Evolutionary conservation across 2,113 vertebrate species (phyloP), one percentile per base, ranked within the genome.

Genomic region (Stictonetta naevosa): DNA sequence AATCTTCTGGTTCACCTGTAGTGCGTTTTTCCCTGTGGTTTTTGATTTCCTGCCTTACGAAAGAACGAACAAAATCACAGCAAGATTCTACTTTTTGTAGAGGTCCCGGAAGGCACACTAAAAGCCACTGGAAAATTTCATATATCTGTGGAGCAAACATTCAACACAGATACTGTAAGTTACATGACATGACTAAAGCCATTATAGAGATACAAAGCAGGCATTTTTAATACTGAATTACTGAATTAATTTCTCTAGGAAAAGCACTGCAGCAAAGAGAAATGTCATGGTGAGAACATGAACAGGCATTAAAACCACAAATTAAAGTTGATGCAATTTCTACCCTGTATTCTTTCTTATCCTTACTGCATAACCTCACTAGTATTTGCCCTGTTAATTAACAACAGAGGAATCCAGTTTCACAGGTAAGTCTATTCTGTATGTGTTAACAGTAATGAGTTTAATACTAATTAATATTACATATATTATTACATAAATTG

Each of bases 31-130:
- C 92, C 58, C 81, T 96, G 83, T 96, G 94, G 5, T 10, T 96
- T 56, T 53, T 52, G 71, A 97, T 96, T 90, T 98, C 95, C 31
- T 58, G 79, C 48, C 15, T 63, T 83, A 97, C 53, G 31, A 97
- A 96, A 34, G 91, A 50, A 16, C 2, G 7, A 72, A 97, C 42
- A 52, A 83, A 83, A 38, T 96, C 58, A 26, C 71, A 42, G 52
- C 79, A 48, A 67, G 11, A 17, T 13, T 2, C 26, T 13, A 64
- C 42, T 60, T 93, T 93, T 13, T 48, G 63, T 6, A 34, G 13
- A 18, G 85, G 87, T 48, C 97, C 95, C 13, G 71, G 95, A 42
- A 98, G 8, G 46, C 1, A 7, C 5, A 25, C 6, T 29, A 79
- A 33, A 63, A 60, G 14, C 93, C 95, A 71, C 0, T 93, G 96